Conservation (phyloP, 2,888 invertebrate species). For the Dinocampus coccinellae region DNA sequence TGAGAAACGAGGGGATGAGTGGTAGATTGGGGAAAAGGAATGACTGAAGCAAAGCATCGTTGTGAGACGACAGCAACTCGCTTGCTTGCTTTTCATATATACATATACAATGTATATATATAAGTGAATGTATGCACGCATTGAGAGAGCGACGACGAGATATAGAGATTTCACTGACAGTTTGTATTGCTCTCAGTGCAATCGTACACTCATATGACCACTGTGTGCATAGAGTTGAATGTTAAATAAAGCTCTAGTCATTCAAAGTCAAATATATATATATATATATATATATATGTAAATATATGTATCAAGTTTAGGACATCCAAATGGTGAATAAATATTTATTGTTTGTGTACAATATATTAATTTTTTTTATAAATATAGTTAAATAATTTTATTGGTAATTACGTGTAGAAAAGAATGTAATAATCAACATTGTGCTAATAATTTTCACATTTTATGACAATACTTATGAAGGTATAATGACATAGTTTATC, state of each 20-base stretch:
- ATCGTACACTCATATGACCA: background rate
- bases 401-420: background rate
- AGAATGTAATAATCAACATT: background rate
- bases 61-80: background rate
- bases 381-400: too few species aligned
- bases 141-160: background rate
- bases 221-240: background rate
- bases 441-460: conserved; percentile 1
- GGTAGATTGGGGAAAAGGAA: background rate
- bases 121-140: background rate
- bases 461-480: background rate
- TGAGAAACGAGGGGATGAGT: background rate
- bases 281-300: background rate
- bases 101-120: background rate
- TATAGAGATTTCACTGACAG: background rate
- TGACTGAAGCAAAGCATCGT: background rate
- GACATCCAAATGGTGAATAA: background rate
- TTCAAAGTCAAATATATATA: background rate
- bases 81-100: background rate
- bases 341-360: background rate
- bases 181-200: background rate
- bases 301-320: background rate
- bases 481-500: background rate
- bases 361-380: too few species aligned
- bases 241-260: background rate